Conservation (phyloP, 2,797 vertebrate species). For the Falco biarmicus region DNA sequence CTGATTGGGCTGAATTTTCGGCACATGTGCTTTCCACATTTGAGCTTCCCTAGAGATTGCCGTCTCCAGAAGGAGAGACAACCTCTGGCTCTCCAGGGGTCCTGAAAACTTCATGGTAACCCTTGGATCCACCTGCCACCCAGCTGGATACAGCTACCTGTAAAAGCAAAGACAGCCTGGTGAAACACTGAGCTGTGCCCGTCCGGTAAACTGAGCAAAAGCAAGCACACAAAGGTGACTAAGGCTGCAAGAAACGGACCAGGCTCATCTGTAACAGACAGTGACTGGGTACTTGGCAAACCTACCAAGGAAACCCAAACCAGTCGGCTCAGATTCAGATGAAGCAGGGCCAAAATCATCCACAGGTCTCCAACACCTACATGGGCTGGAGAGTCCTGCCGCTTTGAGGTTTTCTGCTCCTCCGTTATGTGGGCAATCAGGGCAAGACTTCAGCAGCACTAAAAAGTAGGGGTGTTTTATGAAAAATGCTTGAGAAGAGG, state of each 20-base stretch:
- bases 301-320: not conserved
- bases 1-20: conserved; percentile 91
- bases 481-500: not conserved
- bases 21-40: conserved; percentile 93
- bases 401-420: not conserved
- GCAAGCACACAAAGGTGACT: not conserved
- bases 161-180: conserved; percentile 58
- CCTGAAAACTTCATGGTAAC: conserved; percentile 92
- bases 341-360: not conserved
- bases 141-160: conserved; percentile 98
- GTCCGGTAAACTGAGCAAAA: not conserved
- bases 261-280: not conserved
- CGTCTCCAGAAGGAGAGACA: conserved; percentile 94
- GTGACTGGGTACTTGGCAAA: not conserved
- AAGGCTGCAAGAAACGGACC: not conserved
- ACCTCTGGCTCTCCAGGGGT: conserved; percentile 94
- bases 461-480: not conserved
- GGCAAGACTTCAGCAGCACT: not conserved
- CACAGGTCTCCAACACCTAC: not conserved
- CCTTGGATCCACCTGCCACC: conserved; percentile 92
- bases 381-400: not conserved
- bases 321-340: not conserved
- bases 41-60: conserved; percentile 95
- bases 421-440: accelerated
- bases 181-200: not conserved